Conservation (phyloP, 2,797 vertebrate genomes). For the Apogon hyalosoma region DNA sequence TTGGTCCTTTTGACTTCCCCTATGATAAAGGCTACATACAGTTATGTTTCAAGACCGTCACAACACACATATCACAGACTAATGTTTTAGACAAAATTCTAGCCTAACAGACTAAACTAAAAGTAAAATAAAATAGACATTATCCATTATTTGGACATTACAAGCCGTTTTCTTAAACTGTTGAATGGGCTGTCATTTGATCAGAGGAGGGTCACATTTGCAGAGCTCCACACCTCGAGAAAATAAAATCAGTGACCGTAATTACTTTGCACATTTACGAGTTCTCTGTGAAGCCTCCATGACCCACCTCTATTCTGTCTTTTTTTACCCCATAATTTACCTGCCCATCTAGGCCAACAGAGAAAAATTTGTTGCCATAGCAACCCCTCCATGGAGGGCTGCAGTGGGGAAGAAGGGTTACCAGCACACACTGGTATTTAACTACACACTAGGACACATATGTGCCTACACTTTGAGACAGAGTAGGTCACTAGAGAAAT, state of each 20-base stretch:
- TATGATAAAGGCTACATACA: no score
- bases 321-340: constrained; percentile 52
- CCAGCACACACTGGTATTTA: constrained; percentile 50
- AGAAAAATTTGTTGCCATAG: constrained; percentile 69
- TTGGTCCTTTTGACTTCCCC: no score
- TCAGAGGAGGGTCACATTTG: background rate
- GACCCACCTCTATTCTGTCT: constrained; percentile 21
- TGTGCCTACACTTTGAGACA: background rate
- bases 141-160: background rate
- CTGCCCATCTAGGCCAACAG: constrained; percentile 58
- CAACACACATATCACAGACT: no score
- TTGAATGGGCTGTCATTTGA: background rate
- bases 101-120: no score
- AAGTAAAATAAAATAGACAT: no score
- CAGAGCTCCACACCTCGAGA: background rate
- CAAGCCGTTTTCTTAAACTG: background rate
- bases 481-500: constrained; percentile 44
- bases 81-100: no score
- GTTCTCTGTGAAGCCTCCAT: constrained; percentile 29
- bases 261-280: constrained; percentile 3
- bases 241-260: constrained; percentile 30
- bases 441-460: constrained; percentile 11
- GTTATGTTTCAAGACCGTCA: no score
- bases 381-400: constrained; percentile 60
- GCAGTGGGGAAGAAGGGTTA: constrained; percentile 44